Evolutionary conservation across 2,888 invertebrate species (phyloP).

Genomic region (Euplexia lucipara): DNA sequence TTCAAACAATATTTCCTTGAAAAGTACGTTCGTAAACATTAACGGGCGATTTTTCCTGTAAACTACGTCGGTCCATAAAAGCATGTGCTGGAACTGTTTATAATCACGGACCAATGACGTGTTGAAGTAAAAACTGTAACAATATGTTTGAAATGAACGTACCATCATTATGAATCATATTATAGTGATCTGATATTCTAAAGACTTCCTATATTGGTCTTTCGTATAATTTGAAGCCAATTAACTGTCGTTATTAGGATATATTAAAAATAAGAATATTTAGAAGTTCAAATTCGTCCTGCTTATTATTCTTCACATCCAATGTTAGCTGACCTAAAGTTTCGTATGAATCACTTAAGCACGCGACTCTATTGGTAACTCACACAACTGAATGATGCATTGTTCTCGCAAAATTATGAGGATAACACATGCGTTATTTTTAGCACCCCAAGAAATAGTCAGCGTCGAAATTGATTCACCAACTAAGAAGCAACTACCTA

Average conservation of each 20-base stretch:
- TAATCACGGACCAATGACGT: conserved; percentile 10
- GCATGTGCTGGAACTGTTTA: conserved; percentile 14
- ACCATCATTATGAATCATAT: conserved; percentile 6
- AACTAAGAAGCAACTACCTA: background rate
- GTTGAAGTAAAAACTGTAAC: conserved; percentile 27
- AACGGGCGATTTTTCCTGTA: conserved; percentile 32
- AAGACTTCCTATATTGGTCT: background rate
- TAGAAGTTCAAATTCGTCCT: background rate
- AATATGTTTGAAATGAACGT: conserved; percentile 17
- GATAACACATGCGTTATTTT: conserved; percentile 68
- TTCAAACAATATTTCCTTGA: conserved; percentile 5
- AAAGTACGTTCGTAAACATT: conserved; percentile 22
- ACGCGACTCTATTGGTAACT: conserved; percentile 74
- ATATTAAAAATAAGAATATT: background rate
- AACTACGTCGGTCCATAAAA: conserved; percentile 11
- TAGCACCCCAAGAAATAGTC: conserved; percentile 58
- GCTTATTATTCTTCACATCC: background rate
- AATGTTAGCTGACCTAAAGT: conserved; percentile 39
- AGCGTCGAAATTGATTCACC: conserved; percentile 45
- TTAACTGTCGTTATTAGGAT: background rate
- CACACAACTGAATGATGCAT: conserved; percentile 75
- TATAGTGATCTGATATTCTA: too few relatives aligned
- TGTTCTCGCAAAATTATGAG: conserved; percentile 73
- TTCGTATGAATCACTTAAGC: conserved; percentile 70
- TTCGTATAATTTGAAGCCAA: background rate